Base-by-base conservation (phyloP, 2,113 vertebrate species). In the Neodon shergylaensis region DNA sequence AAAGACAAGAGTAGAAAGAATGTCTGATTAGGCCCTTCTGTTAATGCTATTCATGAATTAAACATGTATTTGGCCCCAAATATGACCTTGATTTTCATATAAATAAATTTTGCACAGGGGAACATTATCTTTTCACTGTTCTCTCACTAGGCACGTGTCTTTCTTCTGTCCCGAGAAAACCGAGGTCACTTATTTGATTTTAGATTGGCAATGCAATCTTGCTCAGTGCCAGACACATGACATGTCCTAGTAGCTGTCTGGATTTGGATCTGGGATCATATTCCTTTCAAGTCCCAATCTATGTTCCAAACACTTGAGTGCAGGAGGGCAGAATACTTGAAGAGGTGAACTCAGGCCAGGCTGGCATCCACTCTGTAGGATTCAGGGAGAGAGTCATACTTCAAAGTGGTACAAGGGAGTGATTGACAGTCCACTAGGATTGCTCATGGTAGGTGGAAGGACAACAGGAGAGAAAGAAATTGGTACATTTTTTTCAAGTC, bases 271-370 rank as follows among this genome's bases (percentile, higher is more conserved):
- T 95, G 94, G 91, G 90, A 95, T 97, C 97, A 73, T 21, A 83
- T 97, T 97, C 94, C 85, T 82, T 92, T 95, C 94, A n/a, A 47
- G 42, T 49, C 68, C 93, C 88, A 63, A 42, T 89, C 39, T 68
- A 65, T 44, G 84, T 77, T 96, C 88, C 97, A 95, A 97, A 94
- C 76, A 94, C 88, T 89, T 91, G 85, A 92, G 83, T 4, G 39
- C 1, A 1, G 70, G 66, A 96, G 93, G 89, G 76, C 81, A 94
- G 77, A 65, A 91, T 78, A 89, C 63, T 91, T 77, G 78, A 79
- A 66, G 95, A 94, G 96, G 96, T 96, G 92, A 97, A 91, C 54
- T 36, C 66, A 87, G 97, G 96, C 78, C 95, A 84, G 85, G 66
- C 94, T 97, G 96, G 93, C 97, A 98, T 52, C 22, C 42, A 72